Percentiles rank a stretch among this genome's conserved stretches.
These are phyloP conservation scores for Noturus placidus DNA, from an alignment of 2,113 vertebrate genomes.

Conservation along the genomic window DNA sequence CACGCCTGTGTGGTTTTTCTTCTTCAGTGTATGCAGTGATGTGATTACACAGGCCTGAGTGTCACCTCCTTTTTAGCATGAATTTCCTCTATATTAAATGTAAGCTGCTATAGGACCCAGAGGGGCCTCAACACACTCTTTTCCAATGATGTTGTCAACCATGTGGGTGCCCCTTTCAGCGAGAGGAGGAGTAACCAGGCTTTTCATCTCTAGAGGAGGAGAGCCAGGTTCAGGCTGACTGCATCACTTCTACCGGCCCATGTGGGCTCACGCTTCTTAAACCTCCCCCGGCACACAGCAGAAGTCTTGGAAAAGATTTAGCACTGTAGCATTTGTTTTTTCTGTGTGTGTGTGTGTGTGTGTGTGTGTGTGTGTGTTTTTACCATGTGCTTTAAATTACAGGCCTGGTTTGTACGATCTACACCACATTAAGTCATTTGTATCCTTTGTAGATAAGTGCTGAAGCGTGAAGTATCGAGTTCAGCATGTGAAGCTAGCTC, in stretches of 20 bases:
- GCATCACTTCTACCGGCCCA: slow-evolving; percentile 59
- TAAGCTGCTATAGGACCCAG: slow-evolving; percentile 74
- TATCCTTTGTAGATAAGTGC: slow-evolving; percentile 86
- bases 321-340: slow-evolving; percentile 51
- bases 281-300: background rate
- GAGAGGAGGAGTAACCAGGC: slow-evolving; percentile 74
- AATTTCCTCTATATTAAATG: slow-evolving; percentile 64
- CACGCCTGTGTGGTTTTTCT: background rate
- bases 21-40: slow-evolving; percentile 57
- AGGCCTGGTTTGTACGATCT: slow-evolving; percentile 83
- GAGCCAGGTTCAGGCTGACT: slow-evolving; percentile 63
- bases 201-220: slow-evolving; percentile 72
- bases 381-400: slow-evolving; percentile 85
- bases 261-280: background rate
- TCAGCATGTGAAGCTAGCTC: slow-evolving; percentile 7
- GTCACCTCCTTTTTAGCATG: slow-evolving; percentile 70
- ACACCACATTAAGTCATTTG: slow-evolving; percentile 90
- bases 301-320: slow-evolving; percentile 11
- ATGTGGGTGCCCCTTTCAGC: slow-evolving; percentile 72
- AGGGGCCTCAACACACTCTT: slow-evolving; percentile 73
- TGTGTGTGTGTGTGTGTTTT: slow-evolving; percentile 43
- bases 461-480: slow-evolving; percentile 38
- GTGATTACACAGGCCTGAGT: slow-evolving; percentile 57
- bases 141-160: slow-evolving; percentile 78
- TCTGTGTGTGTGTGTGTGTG: slow-evolving; percentile 40